Conservation (phyloP, 2,888 invertebrate species). For the Polyploca ridens region DNA sequence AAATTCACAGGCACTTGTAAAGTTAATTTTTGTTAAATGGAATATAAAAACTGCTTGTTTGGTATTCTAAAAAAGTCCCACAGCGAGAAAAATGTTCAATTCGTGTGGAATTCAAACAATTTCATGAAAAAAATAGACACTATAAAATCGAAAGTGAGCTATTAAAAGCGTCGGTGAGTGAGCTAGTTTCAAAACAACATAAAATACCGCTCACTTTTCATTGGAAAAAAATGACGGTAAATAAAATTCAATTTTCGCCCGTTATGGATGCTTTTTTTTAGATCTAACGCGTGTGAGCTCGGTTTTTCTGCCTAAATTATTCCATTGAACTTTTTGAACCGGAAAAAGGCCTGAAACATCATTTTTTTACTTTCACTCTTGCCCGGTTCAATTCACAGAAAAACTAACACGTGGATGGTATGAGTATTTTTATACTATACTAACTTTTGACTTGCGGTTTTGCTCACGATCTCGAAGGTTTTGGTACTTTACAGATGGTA, state of each 20-base stretch:
- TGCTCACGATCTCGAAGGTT: not conserved
- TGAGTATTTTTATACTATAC: not conserved
- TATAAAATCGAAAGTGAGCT: not conserved
- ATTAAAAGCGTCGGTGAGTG: not conserved
- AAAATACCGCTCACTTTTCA: conserved; percentile 19
- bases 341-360: conserved; percentile 49
- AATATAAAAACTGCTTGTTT: no score
- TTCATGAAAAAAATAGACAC: not conserved
- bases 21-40: no score
- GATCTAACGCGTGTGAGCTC: conserved; percentile 51
- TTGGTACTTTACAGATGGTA: no score
- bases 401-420: conserved; percentile 27
- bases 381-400: conserved; percentile 48
- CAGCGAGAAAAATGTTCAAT: not conserved
- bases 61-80: no score
- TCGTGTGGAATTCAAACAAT: not conserved
- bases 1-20: no score
- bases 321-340: conserved; percentile 50
- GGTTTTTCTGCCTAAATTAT: conserved; percentile 48
- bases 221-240: conserved; percentile 25
- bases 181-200: conserved; percentile 8
- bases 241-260: conserved; percentile 20
- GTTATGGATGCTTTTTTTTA: conserved; percentile 39
- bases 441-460: not conserved
- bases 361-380: conserved; percentile 53